These are phyloP conservation scores for Pollicipes pollicipes DNA, from an alignment of 1,140 invertebrate genomes.

Conservation along the genomic window DNA sequence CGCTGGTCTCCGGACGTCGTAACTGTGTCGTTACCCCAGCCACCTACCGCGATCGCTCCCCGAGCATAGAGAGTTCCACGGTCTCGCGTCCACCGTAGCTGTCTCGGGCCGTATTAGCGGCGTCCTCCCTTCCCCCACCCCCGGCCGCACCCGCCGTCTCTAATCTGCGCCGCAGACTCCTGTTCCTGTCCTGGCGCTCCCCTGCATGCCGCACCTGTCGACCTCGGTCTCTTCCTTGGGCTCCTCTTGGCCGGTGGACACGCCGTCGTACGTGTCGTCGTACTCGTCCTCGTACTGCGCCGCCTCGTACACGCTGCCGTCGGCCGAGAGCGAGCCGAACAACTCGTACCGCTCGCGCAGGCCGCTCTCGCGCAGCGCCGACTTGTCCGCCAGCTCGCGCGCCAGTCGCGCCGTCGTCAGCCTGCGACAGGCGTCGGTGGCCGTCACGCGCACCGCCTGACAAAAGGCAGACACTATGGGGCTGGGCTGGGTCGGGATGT, in stretches of 20 bases:
- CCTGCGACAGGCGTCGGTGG: constrained; percentile 6
- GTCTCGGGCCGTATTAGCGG: too few relatives aligned
- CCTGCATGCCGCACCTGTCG: neutral
- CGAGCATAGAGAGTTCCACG: too few relatives aligned
- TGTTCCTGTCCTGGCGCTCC: too few relatives aligned
- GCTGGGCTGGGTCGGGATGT: too few relatives aligned
- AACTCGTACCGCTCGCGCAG: neutral
- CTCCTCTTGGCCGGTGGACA: constrained; percentile 26
- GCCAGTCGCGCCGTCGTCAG: constrained; percentile 22
- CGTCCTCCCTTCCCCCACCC: too few relatives aligned
- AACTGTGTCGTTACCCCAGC: too few relatives aligned
- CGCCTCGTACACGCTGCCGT: constrained; percentile 14
- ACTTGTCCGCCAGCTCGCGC: constrained; percentile 3
- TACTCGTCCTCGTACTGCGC: constrained; percentile 32
- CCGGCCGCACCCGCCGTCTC: too few relatives aligned
- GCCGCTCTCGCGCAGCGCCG: neutral
- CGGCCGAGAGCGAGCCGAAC: neutral
- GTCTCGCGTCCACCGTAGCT: too few relatives aligned
- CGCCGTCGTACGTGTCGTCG: constrained; percentile 33
- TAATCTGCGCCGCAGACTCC: too few relatives aligned
- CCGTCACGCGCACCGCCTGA: constrained; percentile 15
- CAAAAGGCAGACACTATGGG: too few relatives aligned
- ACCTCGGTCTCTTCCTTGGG: constrained; percentile 24
- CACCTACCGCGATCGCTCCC: too few relatives aligned
- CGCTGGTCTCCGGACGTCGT: too few relatives aligned